These are phyloP conservation scores for Hylia prasina DNA, from an alignment of 2,113 vertebrate genomes.

Conservation along the genomic window DNA sequence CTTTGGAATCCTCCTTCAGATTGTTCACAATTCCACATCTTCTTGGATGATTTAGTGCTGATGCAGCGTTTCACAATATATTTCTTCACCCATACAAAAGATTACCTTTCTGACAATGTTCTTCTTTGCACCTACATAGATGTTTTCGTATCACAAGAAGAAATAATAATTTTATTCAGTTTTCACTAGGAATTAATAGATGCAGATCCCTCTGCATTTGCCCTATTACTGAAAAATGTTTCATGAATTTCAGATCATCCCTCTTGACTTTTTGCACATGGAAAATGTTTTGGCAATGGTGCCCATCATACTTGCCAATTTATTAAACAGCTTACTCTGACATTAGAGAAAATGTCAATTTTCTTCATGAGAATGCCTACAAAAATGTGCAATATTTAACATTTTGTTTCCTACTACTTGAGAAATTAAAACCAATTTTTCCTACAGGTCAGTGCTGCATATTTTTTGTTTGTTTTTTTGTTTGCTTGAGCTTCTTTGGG, in stretches of 20 bases:
- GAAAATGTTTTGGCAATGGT: not conserved
- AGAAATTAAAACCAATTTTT: not conserved
- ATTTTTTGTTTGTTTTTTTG: not conserved
- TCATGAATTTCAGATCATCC: not conserved
- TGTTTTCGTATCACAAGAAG: not conserved
- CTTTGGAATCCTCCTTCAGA: not conserved
- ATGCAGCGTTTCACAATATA: not conserved
- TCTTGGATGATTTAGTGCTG: not conserved
- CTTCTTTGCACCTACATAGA: not conserved
- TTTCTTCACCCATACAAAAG: not conserved
- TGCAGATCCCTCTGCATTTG: not conserved
- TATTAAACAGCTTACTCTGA: not conserved
- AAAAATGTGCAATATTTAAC: not conserved
- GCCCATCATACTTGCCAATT: not conserved
- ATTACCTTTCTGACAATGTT: not conserved
- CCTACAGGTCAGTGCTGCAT: not conserved
- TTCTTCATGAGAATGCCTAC: not conserved
- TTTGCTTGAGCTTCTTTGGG: not conserved
- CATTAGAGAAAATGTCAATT: not conserved
- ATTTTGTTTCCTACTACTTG: not conserved
- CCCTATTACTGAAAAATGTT: not conserved
- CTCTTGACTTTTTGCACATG: not conserved
- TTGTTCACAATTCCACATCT: not conserved
- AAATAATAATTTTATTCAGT: not conserved
- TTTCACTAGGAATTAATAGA: not conserved